phyloP scores from a whole-genome alignment of 2,113 vertebrate genomes.

The Candoia aspera region DNA sequence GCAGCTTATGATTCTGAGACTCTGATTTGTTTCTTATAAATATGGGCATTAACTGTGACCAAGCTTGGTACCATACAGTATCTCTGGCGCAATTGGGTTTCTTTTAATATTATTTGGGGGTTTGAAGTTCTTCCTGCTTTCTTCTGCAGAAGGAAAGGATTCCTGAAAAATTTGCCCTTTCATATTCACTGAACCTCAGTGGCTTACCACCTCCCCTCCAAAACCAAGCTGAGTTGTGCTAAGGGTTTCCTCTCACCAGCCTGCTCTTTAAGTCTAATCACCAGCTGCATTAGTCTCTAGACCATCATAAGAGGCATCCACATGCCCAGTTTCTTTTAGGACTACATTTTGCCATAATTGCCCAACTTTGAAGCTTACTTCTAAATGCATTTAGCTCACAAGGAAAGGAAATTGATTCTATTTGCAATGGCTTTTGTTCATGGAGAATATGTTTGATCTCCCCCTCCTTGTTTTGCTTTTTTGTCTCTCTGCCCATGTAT shows the following conservation, averaged over 20 bases:
- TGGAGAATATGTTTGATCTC: slow-evolving; percentile 1
- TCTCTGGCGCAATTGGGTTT: not conserved
- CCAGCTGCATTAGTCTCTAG: not conserved
- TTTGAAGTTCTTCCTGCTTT: not conserved
- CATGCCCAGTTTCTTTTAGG: not conserved
- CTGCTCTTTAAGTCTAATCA: slow-evolving; percentile 15
- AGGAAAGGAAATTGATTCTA: slow-evolving; percentile 11
- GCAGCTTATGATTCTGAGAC: not conserved
- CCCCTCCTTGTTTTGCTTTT: fast-evolving
- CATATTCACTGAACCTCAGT: not conserved
- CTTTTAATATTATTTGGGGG: not conserved
- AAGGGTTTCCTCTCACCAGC: not conserved
- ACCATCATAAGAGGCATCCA: not conserved
- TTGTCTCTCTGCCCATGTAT: not conserved
- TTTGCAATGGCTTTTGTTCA: slow-evolving; percentile 5
- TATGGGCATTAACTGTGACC: not conserved
- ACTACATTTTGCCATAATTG: not conserved
- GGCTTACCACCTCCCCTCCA: not conserved
- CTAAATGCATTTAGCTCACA: not conserved
- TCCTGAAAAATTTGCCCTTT: not conserved
- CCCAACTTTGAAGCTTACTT: slow-evolving; percentile 16
- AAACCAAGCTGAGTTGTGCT: not conserved
- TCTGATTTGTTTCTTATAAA: not conserved
- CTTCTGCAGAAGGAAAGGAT: not conserved
- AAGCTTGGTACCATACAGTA: not conserved